phyloP scores from a whole-genome alignment of 1,140 invertebrate species.

The Chrysomallon squamiferum region DNA sequence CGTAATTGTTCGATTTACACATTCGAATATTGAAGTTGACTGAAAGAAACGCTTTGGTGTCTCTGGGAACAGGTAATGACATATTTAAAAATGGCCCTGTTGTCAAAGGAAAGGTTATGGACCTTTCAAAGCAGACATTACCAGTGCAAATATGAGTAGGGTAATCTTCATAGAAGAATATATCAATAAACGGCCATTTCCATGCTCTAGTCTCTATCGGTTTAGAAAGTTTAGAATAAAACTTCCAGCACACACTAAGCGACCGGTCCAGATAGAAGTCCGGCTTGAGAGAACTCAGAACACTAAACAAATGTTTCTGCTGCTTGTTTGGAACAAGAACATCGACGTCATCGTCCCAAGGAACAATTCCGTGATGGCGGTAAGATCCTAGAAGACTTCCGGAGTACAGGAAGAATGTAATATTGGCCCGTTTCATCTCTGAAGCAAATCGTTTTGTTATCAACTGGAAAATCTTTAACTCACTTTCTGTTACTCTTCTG shows the following conservation, averaged over 20 bases:
- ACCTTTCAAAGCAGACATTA: conserved; percentile 8
- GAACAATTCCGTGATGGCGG: conserved; percentile 38
- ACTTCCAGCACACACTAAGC: conserved; percentile 23
- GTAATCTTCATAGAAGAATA: conserved; percentile 27
- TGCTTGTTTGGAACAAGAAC: conserved; percentile 29
- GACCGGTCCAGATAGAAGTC: conserved; percentile 9
- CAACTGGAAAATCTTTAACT: too few species aligned
- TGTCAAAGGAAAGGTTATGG: conserved; percentile 21
- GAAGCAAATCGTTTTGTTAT: too few species aligned
- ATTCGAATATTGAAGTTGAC: conserved; percentile 1
- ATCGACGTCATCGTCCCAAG: conserved; percentile 48
- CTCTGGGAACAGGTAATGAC: conserved; percentile 15
- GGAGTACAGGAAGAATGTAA: conserved; percentile 33
- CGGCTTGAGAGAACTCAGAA: neutral
- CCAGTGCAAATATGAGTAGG: conserved; percentile 27
- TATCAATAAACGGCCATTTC: conserved; percentile 30
- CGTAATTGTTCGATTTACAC: conserved; percentile 13
- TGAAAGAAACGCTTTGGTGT: neutral
- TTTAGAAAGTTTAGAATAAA: conserved; percentile 12
- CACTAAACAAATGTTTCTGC: neutral
- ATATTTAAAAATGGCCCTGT: conserved; percentile 14
- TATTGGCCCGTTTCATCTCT: too few species aligned
- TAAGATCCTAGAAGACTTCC: conserved; percentile 38
- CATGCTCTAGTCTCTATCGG: conserved; percentile 2
- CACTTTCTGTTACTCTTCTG: too few species aligned